Base-by-base conservation (phyloP, 2,797 vertebrate species). In the Notolepis coatsorum region DNA sequence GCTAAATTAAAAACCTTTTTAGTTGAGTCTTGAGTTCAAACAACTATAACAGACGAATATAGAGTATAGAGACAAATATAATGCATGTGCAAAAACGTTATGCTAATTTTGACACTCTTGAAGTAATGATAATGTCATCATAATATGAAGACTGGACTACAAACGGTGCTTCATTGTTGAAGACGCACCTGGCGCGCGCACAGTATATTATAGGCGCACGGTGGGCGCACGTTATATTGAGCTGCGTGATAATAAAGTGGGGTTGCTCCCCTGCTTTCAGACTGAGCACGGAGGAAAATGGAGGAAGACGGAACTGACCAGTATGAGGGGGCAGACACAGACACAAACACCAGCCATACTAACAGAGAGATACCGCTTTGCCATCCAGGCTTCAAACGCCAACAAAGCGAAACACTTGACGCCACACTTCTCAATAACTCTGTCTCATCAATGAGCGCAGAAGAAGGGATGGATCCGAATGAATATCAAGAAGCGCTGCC, bases 261-360 rank as follows among this genome's bases (percentile, higher is more conserved):
- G 82, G 62, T 66, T 73, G 68, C 33, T 65, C 74, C 51, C 73
- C 65, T n/a, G n/a, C n/a, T 60, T 59, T 73, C 75, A 64, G 73
- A 65, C 48, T 51, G 68, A 79, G 66, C 73, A 61, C 48, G 62
- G 77, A 42, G 86, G 93, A 95, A 95, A 94, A 96, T 94, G 94
- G 93, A 95, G 94, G 93, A 91, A 91, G 83, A 89, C 78, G 87
- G 91, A 93, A 93, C 91, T 92, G 92, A 92, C 93, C 91, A 87
- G 90, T 86, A 67, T 82, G 74, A 87, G 84, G 92, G 91, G 89
- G 90, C 88, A 95, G 91, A 92, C 87, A 91, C 88, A 91, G 90
- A 89, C 81, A 72, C 61, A 81, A 31, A 72, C 71, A 66, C 2
- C 5, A 55, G n/a, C n/a, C n/a, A n/a, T n/a, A n/a, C n/a, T n/a